Conservation (phyloP, 2,888 invertebrate species). For the Calameuta filiformis region DNA sequence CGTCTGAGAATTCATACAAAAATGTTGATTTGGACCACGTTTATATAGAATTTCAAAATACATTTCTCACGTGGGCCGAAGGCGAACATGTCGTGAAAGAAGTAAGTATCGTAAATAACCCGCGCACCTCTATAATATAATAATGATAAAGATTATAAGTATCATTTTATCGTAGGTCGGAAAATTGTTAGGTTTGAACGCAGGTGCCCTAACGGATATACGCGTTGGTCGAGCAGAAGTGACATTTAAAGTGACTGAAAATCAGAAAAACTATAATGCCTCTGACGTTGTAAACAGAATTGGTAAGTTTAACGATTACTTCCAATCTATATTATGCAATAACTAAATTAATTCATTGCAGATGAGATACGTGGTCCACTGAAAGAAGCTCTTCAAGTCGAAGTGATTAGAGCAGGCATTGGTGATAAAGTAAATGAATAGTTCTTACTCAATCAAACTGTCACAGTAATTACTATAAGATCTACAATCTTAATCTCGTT, state of each 20-base stretch:
- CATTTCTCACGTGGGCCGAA: constrained; percentile 74
- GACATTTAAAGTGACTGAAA: constrained; percentile 78
- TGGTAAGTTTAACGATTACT: constrained; percentile 66
- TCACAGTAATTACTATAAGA: background rate
- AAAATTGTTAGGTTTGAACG: constrained; percentile 76
- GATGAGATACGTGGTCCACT: constrained; percentile 76
- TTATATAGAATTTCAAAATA: constrained; percentile 79
- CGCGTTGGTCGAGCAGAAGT: constrained; percentile 82
- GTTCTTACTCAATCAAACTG: constrained; percentile 6
- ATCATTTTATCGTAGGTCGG: constrained; percentile 60
- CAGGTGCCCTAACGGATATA: constrained; percentile 73
- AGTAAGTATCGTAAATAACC: constrained; percentile 23
- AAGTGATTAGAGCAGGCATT: constrained; percentile 79
- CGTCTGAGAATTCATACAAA: constrained; percentile 33
- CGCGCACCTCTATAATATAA: background rate
- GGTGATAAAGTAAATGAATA: constrained; percentile 78
- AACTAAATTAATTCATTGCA: constrained; percentile 48
- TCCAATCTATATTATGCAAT: background rate
- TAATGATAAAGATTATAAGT: background rate
- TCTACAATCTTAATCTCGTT: constrained; percentile 28
- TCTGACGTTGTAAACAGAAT: constrained; percentile 75
- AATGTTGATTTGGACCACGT: constrained; percentile 81
- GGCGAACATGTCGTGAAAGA: constrained; percentile 77
- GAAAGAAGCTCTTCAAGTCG: constrained; percentile 74
- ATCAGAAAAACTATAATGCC: constrained; percentile 74